Conservation (phyloP, 2,797 vertebrate genomes). For the Masticophis lateralis region DNA sequence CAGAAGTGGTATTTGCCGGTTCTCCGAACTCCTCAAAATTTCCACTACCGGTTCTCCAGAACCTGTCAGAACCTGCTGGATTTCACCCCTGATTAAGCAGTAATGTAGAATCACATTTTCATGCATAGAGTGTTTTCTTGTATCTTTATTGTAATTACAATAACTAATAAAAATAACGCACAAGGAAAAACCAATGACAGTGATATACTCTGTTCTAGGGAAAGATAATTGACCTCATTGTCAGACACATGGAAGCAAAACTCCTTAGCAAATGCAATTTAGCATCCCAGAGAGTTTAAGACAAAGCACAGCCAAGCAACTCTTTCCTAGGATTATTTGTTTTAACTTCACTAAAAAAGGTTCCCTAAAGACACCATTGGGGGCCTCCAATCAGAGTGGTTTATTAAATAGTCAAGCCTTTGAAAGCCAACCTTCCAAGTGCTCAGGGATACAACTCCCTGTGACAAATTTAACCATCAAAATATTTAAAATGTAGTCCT, state of each 20-base stretch:
- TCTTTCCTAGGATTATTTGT: conserved; percentile 54
- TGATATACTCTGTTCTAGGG: conserved; percentile 3
- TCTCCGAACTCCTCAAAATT: too few species aligned
- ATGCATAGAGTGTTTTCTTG: not conserved
- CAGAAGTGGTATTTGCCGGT: too few species aligned
- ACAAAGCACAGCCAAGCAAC: conserved; percentile 40
- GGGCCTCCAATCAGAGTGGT: conserved; percentile 5
- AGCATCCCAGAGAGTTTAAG: conserved; percentile 22
- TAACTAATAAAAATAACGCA: conserved; percentile 10
- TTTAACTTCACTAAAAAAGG: conserved; percentile 48
- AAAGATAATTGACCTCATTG: conserved; percentile 47
- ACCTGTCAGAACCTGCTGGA: too few species aligned
- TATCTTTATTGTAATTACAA: not conserved
- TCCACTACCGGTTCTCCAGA: too few species aligned
- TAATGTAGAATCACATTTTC: not conserved
- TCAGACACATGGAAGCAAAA: conserved; percentile 27
- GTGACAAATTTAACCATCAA: not conserved
- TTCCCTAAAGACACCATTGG: conserved; percentile 44
- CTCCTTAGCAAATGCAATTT: conserved; percentile 22
- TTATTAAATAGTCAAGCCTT: conserved; percentile 31
- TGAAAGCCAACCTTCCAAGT: conserved; percentile 7
- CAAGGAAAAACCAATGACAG: conserved; percentile 23
- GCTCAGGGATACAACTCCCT: not conserved
- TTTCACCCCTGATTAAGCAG: not conserved
- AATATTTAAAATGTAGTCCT: not conserved